Base-by-base conservation (phyloP, 2,797 vertebrate genomes). In the Peromyscus attwateri region DNA sequence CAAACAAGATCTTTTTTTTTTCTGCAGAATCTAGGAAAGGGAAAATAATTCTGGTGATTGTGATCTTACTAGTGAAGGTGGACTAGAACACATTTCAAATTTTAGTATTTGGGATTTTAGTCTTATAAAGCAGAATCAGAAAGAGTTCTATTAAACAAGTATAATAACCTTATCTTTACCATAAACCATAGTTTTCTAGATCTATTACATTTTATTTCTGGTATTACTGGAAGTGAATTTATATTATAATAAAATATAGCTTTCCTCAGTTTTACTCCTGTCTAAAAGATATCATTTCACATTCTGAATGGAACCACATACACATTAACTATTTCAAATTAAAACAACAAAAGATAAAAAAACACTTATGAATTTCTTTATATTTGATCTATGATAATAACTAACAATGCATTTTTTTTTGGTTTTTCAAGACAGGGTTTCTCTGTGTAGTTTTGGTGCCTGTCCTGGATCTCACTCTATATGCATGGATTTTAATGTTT, bases 1-100 rank as follows among this genome's bases (percentile, higher is more conserved):
- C 83, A 87, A 94, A 90, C 10, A 71, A 11, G 12, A 37, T 49
- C 40, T 87, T 97, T 93, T 97, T 93, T 97, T 94, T 92, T 68
- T 91, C 81, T 95, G 60, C 46, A 81, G 52, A 76, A 6, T 91
- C 29, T 68, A 88, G 76, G 14, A 66, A 92, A 31, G 17, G 55
- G 2, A 82, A 29, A 29, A 66, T 37, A 43, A 89, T 21, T 87
- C 13, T 43, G 37, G 19, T 88, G 93, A 49, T 76, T 93, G n/a
- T 52, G n/a, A 71, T 77, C 31, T 23, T 87, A 91, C 17, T 85
- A 62, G 75, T 43, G 64, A 88, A 94, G 37, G 43, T 92, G 55
- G 52, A 40, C 37, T 94, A 87, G 55, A 82, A 94, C 77, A 43
- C 55, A 52, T 91, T 23, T 66, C 23, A n/a, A n/a, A 19, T 94